phyloP scores from a whole-genome alignment of 2,113 vertebrate species.

The Catharus bicknelli region DNA sequence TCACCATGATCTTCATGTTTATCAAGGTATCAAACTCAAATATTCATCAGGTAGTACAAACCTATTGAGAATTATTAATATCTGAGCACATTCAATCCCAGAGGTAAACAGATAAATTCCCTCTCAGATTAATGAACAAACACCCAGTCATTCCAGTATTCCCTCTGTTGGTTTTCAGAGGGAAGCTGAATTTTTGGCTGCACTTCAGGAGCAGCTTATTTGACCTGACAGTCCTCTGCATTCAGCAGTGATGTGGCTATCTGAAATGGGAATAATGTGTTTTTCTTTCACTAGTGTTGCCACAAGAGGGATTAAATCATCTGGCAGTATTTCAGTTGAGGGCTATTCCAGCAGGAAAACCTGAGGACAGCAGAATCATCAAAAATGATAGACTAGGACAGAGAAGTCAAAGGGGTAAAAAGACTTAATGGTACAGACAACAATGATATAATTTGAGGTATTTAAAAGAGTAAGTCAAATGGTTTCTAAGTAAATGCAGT shows the following conservation, averaged over 20 bases:
- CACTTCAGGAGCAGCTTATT: not conserved
- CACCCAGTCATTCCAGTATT: not conserved
- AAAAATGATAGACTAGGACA: not conserved
- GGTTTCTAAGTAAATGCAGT: not conserved
- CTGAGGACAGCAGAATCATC: not conserved
- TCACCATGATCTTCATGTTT: not conserved
- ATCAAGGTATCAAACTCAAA: not conserved
- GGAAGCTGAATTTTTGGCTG: constrained; percentile 15
- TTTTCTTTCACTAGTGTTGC: not conserved
- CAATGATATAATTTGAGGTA: not conserved
- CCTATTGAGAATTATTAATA: too few species aligned
- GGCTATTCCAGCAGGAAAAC: not conserved
- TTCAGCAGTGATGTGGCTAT: not conserved
- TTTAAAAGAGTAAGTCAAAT: not conserved
- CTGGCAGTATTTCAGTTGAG: not conserved
- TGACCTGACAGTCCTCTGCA: not conserved
- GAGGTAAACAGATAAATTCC: not conserved
- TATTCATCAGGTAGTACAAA: not conserved
- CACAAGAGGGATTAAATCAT: constrained; percentile 19
- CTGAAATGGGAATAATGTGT: not conserved
- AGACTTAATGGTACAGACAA: not conserved
- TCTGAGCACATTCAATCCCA: too few species aligned
- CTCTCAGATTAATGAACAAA: not conserved
- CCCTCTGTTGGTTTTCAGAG: not conserved
- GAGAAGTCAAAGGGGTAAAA: not conserved